A percentile compares a stretch with the other conserved stretches of the same genome.
These are phyloP conservation scores for Cataglyphis cursor DNA, from an alignment of 2,888 invertebrate species.

Conservation along the genomic window DNA sequence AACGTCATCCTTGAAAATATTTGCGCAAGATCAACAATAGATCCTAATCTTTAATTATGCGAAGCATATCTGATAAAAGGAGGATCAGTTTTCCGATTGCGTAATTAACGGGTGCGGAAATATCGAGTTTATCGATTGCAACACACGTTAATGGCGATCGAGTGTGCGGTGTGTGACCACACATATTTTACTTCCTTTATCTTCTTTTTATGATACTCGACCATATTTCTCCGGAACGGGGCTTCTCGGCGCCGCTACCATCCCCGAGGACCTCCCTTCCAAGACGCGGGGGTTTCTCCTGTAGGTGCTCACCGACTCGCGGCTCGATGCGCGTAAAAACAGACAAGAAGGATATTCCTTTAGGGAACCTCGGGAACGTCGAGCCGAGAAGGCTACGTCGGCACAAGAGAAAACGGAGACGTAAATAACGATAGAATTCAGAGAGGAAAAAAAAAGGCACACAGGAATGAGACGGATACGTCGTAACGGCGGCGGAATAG, in stretches of 20 bases:
- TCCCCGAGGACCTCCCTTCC: constrained; percentile 38
- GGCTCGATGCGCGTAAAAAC: constrained; percentile 62
- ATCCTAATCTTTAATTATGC: background rate
- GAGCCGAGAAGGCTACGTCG: constrained; percentile 49
- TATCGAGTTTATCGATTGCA: constrained; percentile 12
- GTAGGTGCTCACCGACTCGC: constrained; percentile 58
- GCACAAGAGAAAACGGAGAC: constrained; percentile 53
- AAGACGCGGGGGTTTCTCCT: constrained; percentile 16
- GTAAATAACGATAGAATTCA: constrained; percentile 57
- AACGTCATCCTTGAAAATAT: background rate
- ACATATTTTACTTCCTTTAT: constrained; percentile 72
- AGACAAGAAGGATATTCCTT: constrained; percentile 58
- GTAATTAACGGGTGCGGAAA: constrained; percentile 12
- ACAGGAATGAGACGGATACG: constrained; percentile 25
- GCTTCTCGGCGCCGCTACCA: constrained; percentile 10
- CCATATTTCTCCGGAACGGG: constrained; percentile 70
- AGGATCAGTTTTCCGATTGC: background rate
- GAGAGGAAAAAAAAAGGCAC: constrained; percentile 22
- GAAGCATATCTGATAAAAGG: background rate
- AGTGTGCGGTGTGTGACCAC: constrained; percentile 70
- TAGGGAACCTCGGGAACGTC: constrained; percentile 53
- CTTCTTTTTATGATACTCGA: constrained; percentile 69
- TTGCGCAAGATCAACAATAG: background rate
- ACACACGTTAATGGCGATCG: constrained; percentile 1
- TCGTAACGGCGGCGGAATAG: constrained; percentile 29